These are phyloP conservation scores for Didymodactylos carnosus DNA, from an alignment of 2,888 invertebrate genomes.

Conservation along the genomic window DNA sequence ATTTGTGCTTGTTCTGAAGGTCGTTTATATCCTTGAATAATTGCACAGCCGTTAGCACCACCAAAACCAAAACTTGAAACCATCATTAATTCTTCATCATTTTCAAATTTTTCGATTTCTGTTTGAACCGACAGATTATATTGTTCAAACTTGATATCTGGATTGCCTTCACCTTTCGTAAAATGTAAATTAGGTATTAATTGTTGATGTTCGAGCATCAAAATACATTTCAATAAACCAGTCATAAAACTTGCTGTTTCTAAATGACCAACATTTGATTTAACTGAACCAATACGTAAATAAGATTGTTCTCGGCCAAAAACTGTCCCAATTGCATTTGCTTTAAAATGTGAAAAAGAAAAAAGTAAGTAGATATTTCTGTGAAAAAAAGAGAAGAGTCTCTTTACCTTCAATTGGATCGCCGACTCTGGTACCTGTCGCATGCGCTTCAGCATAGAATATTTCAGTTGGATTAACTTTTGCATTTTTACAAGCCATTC, in stretches of 20 bases:
- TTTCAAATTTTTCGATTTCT: background rate
- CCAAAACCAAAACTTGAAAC: conserved; percentile 15
- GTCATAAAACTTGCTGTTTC: conserved; percentile 16
- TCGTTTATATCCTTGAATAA: conserved; percentile 15
- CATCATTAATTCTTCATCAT: conserved; percentile 8
- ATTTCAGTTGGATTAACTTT: conserved; percentile 2
- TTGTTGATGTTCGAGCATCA: conserved; percentile 7
- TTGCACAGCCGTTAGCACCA: conserved; percentile 15
- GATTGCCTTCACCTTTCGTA: background rate
- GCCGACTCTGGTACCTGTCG: conserved; percentile 26
- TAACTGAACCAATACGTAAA: conserved; percentile 13
- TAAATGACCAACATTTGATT: conserved; percentile 16
- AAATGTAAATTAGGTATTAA: conserved; percentile 7
- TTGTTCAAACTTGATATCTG: background rate
- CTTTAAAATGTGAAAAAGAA: background rate
- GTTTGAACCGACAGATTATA: background rate
- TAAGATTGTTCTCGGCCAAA: background rate
- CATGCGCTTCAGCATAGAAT: conserved; percentile 26
- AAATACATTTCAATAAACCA: conserved; percentile 12
- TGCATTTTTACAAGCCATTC: background rate
- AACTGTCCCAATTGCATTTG: conserved; percentile 12
- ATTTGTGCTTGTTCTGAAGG: background rate
- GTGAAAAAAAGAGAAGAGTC: background rate
- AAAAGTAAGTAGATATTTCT: background rate
- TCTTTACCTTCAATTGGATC: conserved; percentile 22